Base-by-base conservation (phyloP, 2,113 vertebrate species). In the Erinaceus europaeus region DNA sequence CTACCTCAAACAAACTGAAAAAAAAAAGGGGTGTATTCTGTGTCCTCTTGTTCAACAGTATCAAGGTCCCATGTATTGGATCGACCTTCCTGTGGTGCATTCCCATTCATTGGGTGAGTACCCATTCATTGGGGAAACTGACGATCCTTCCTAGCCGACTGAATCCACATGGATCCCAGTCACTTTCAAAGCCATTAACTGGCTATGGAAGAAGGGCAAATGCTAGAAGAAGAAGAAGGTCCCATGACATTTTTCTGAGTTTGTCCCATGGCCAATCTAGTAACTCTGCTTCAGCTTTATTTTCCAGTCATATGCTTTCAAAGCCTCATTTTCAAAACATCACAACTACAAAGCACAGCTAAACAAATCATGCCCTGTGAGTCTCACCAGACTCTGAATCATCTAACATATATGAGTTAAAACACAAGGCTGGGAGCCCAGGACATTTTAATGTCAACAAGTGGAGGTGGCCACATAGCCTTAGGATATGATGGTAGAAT, bases 351-450 rank as follows among this genome's bases (percentile, higher is more conserved):
- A 73, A 89, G 92, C 69, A 90, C 36, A 36, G 64, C 50, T 90
- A 64, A 88, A 92, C 27, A 76, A 92, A 92, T 91, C 73, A 94
- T 29, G 79, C 77, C 85, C 80, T 92, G 69, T 76, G 77, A 93
- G 79, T 92, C 73, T n/a, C 72, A 68, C 65, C 85, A 84, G 88
- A 86, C 67, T 21, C 91, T 90, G 92, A 69, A 1, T 2, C 62
- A 85, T 83, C 25, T 82, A 72, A 93, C 7, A 15, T 71, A 9
- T 0, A 1, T 74, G 71, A 74, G 81, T 85, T 68, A 90, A 75
- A 29, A 88, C n/a, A 68, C 44, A 62, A 29, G 81, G 50, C 44
- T 88, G 74, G 64, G 79, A 95, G 71, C 32, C 17, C 64, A 46
- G 23, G 75, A 29, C 81, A 32, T 57, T 95, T 80, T 62, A 88